These are phyloP conservation scores for Synanceia verrucosa DNA, from an alignment of 2,797 vertebrate genomes.

Conservation along the genomic window DNA sequence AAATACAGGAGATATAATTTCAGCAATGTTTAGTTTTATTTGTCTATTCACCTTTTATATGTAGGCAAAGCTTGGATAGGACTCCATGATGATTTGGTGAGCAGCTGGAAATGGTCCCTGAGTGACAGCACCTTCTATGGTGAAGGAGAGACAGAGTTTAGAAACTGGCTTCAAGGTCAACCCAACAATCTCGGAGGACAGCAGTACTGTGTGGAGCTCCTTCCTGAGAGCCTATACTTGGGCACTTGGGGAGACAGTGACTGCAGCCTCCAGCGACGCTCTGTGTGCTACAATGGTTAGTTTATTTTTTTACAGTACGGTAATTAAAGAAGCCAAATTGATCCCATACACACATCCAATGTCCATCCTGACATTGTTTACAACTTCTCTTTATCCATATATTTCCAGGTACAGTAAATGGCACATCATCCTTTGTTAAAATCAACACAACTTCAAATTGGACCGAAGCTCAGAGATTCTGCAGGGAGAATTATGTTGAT, in stretches of 20 bases:
- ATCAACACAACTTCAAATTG: rapidly evolving
- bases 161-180: not conserved
- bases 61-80: constrained; percentile 58
- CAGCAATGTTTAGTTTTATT: not conserved
- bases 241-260: not conserved
- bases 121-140: constrained; percentile 41
- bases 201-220: constrained; percentile 28
- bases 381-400: not conserved
- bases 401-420: constrained; percentile 21
- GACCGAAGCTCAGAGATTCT: constrained; percentile 25
- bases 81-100: constrained; percentile 40
- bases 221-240: rapidly evolving
- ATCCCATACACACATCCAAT: not conserved
- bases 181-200: not conserved
- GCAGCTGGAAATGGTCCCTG: constrained; percentile 62
- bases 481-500: constrained; percentile 46
- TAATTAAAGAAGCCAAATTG: not conserved
- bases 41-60: not conserved
- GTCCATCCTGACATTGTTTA: not conserved
- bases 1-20: not conserved
- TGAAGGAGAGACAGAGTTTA: constrained; percentile 30
- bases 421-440: not conserved
- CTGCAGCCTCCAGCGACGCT: rapidly evolving
- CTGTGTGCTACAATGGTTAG: constrained; percentile 60
- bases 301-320: not conserved